Base-by-base conservation (phyloP, 2,888 invertebrate genomes). In the Hypsopygia costalis region DNA sequence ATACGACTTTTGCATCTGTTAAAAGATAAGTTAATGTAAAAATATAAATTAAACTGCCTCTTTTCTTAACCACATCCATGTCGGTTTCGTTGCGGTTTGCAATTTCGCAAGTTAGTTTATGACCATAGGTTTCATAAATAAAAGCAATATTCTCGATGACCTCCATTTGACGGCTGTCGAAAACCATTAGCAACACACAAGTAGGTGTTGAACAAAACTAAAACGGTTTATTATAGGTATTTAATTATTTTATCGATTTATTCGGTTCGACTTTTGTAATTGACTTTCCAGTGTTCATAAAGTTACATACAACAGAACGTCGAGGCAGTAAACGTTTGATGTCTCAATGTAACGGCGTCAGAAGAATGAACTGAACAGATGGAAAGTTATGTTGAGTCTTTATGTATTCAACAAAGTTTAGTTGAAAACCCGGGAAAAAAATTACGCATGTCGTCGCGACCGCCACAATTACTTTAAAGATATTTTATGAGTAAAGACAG, bases 161-260 rank as follows among this genome's bases (percentile, higher is more conserved):
- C 11, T 6, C 9, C 34, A 25, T 22, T 35, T 35, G 25, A 35
- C 34, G 50, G 45, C 43, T 46, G 35, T 42, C 44, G 25, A 44
- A 42, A 51, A 49, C 46, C 53, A 50, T 40, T 46, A 50, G 50
- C 44, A 42, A 49, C 44, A 29, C 9, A 34, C 41, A 44, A 36
- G 42, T 44, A 52, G 47, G 47, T 55, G 50, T 46, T 30, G 42
- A 49, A 45, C 47, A 54, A 55, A 46, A 51, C 57, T 59, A 55
- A 55, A 65, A 57, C 53, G 55, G 53, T 55, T 50, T 16, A 16
- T 16, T 16, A 16, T 4, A 6, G 42, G 46, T 53, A 41, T 34
- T 53, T 56, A 48, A 53, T 52, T 54, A 40, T 45, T 48, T 44
- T 48, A 34, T 34, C 34, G 36, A 46, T 52, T 46, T 45, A n/a